A percentile compares a stretch with the other conserved stretches of the same genome.
phyloP scores from a whole-genome alignment of 2,888 invertebrate species.

The Drosophila monieri region DNA sequence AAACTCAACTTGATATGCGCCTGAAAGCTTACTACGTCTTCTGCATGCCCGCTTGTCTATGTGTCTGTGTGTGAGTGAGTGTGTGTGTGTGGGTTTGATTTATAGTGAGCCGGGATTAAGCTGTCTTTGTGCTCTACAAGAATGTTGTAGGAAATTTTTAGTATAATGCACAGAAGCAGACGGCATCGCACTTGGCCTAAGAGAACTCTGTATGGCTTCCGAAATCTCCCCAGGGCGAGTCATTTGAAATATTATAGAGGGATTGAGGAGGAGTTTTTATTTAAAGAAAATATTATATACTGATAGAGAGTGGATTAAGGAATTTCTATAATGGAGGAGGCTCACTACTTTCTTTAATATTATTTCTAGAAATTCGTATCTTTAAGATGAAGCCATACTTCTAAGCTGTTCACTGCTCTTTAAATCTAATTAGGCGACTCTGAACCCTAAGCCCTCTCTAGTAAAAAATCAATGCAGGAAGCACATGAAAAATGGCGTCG shows the following conservation, averaged over 20 bases:
- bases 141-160: slow-evolving; percentile 66
- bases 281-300: neutral
- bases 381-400: slow-evolving; percentile 21
- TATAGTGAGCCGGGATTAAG: slow-evolving; percentile 78
- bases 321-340: too few species aligned
- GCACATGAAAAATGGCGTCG: slow-evolving; percentile 59
- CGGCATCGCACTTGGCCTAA: slow-evolving; percentile 43
- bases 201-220: slow-evolving; percentile 30
- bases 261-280: neutral
- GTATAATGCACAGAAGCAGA: slow-evolving; percentile 60
- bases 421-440: slow-evolving; percentile 52
- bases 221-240: slow-evolving; percentile 27
- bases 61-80: slow-evolving; percentile 31
- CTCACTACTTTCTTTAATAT: too few species aligned
- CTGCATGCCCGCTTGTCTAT: slow-evolving; percentile 27
- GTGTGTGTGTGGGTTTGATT: slow-evolving; percentile 60
- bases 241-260: slow-evolving; percentile 7
- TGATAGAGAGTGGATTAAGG: too few species aligned
- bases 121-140: slow-evolving; percentile 69
- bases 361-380: neutral
- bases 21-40: slow-evolving; percentile 72
- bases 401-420: slow-evolving; percentile 47
- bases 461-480: slow-evolving; percentile 18
- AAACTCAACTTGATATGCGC: slow-evolving; percentile 76
- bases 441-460: slow-evolving; percentile 11